These are phyloP conservation scores for Ahaetulla prasina DNA, from an alignment of 2,113 vertebrate genomes.

Conservation along the genomic window DNA sequence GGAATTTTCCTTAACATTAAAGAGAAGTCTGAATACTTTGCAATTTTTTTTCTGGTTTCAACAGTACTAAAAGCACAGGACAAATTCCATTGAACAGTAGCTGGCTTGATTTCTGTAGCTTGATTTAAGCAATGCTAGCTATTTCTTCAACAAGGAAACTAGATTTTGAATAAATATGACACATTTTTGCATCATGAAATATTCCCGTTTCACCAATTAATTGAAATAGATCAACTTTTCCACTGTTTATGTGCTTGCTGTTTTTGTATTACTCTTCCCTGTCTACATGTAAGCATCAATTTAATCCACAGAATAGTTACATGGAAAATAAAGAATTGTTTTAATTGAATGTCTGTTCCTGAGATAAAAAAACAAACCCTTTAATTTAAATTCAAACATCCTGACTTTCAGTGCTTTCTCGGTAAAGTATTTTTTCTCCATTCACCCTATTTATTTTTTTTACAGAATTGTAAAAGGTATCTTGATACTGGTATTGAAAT, in stretches of 20 bases:
- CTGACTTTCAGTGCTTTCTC: not conserved
- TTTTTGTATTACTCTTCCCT: not conserved
- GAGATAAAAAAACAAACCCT: not conserved
- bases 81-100: slow-evolving; percentile 21
- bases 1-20: slow-evolving; percentile 42
- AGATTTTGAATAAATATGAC: not conserved
- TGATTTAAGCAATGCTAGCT: not conserved
- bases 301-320: not conserved
- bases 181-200: not conserved
- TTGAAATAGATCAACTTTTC: not conserved
- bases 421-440: not conserved
- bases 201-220: not conserved
- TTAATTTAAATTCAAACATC: not conserved
- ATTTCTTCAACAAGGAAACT: not conserved
- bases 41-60: not conserved
- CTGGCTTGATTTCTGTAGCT: not conserved
- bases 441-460: not conserved
- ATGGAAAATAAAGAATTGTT: not conserved
- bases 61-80: not conserved
- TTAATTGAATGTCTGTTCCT: not conserved
- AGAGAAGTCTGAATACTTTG: slow-evolving; percentile 22
- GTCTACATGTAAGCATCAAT: not conserved
- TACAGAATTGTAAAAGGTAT: not conserved
- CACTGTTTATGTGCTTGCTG: not conserved
- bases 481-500: not conserved